Evolutionary conservation across 2,888 invertebrate genomes (phyloP), one percentile per base, ranked within the genome.

Genomic region (Venusia cambrica): DNA sequence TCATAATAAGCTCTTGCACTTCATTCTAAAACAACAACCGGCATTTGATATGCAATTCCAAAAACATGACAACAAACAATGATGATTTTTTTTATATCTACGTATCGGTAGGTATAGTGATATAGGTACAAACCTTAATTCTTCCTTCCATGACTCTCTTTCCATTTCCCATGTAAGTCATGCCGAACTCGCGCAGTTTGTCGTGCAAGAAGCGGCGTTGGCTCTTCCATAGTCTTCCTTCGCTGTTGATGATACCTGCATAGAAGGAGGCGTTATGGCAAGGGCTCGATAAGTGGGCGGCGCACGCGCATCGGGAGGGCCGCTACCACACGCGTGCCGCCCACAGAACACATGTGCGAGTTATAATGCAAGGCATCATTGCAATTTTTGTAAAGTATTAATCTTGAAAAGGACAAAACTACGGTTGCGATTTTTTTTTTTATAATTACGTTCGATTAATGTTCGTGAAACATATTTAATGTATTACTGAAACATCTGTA

Each of bases 221-320:
- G 59, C 93, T 95, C 74, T 95, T 96, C 97, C 97, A 97, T 57
- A 97, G 85, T 51, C 92, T 91, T 43, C 97, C 97, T 52, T 94
- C 94, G 57, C 94, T 93, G 76, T 97, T 97, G 65, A 97, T 92
- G 56, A 97, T 93, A 55, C 97, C 97, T 97, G 88, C 27, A 77
- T 66, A 29, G 62, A 71, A 57, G 68, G 58, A 69, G 71, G 71
- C 61, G 69, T 62, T 65, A 31, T 35, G 66, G 51, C 51, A 46
- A 58, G 57, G 59, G 58, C 49, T 65, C 48, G 51, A 54, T 48
- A 45, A 54, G 74, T 74, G 75, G 78, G 83, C 73, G 79, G 75
- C 52, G 67, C 68, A 48, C 30, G 57, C 62, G 56, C 57, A 56
- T 40, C 62, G 65, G 62, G 65, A 58, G 62, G 68, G 62, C 56